Evolutionary conservation across 2,113 vertebrate species (phyloP), one percentile per base, ranked within the genome.

Genomic region (Pavo muticus): DNA sequence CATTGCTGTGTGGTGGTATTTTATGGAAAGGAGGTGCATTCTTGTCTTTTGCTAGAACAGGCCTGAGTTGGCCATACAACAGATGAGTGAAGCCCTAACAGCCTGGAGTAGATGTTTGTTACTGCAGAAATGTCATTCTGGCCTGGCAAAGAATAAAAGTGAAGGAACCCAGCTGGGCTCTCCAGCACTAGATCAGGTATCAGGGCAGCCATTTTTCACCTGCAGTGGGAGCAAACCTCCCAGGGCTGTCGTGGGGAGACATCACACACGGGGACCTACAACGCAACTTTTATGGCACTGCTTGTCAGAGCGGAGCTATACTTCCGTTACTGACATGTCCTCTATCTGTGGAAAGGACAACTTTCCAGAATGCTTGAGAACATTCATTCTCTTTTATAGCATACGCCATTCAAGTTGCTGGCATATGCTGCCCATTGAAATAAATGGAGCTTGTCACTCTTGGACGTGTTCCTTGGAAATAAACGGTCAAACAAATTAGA

Each of bases 361-460:
- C 76, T 93, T 91, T 95, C 87, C 67, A 67, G 73, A 91, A 76
- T 81, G 86, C 72, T 81, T 73, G 83, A 88, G 88, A 95, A 94
- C 87, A 94, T 95, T 92, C 92, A 95, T 94, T 91, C 92, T 95
- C 88, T 94, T 96, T 95, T 93, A 95, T 79, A 95, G 94, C 73
- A 32, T 19, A 88, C 37, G 61, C 95, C 95, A 90, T 90, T 95
- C 94, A 78, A 64, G 8, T 63, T 93, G 88, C 83, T 95, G 94
- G 95, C 90, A 91, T 96, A 93, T 96, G 95, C 88, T 95, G 86
- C 88, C 93, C 94, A 95, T 95, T 95, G 95, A 95, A 97, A 97
- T 95, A 95, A 95, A 96, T 95, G 94, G 93, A 96, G 94, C 94
- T 97, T 97, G 95, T 95, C 94, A 95, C 94, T 97, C 88, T 94